Evolutionary conservation across 2,797 vertebrate species (phyloP).

Genomic region (Leptatherina wallacei): DNA sequence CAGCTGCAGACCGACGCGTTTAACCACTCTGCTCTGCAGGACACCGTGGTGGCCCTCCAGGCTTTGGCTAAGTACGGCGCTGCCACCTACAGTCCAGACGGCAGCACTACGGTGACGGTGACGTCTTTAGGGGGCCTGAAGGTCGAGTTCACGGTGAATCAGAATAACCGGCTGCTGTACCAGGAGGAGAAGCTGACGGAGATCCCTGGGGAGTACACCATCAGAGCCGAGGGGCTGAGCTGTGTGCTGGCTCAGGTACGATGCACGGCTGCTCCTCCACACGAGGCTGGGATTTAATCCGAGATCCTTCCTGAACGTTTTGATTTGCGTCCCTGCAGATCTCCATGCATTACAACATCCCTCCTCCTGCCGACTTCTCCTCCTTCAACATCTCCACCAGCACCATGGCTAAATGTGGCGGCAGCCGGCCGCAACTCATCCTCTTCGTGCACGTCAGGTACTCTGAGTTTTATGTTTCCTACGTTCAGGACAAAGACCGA

Average conservation of each 20-base stretch:
- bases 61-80: slow-evolving; percentile 86
- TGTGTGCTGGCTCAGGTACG: slow-evolving; percentile 88
- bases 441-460: slow-evolving; percentile 72
- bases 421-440: slow-evolving; percentile 52
- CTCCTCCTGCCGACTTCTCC: slow-evolving; percentile 75
- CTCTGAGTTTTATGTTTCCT: background rate
- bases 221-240: slow-evolving; percentile 79
- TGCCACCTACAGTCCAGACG: slow-evolving; percentile 79
- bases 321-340: slow-evolving; percentile 64
- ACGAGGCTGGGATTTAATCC: background rate
- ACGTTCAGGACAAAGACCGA: too few species aligned
- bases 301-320: too few species aligned
- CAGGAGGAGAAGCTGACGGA: slow-evolving; percentile 81
- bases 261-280: too few species aligned
- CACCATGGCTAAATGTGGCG: slow-evolving; percentile 51
- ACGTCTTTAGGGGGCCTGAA: slow-evolving; percentile 73
- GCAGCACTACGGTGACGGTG: slow-evolving; percentile 76
- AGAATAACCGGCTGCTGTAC: slow-evolving; percentile 84
- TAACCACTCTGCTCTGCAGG: slow-evolving; percentile 70
- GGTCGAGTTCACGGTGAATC: slow-evolving; percentile 77
- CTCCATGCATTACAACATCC: slow-evolving; percentile 79
- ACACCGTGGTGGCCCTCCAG: slow-evolving; percentile 90
- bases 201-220: slow-evolving; percentile 76
- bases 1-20: too few species aligned
- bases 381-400: slow-evolving; percentile 68